Percentiles rank a stretch among this genome's conserved stretches.
Evolutionary conservation across 35 echinoderm and acorn worm genomes (phyloP).

Genomic region (Amphiura filiformis): DNA sequence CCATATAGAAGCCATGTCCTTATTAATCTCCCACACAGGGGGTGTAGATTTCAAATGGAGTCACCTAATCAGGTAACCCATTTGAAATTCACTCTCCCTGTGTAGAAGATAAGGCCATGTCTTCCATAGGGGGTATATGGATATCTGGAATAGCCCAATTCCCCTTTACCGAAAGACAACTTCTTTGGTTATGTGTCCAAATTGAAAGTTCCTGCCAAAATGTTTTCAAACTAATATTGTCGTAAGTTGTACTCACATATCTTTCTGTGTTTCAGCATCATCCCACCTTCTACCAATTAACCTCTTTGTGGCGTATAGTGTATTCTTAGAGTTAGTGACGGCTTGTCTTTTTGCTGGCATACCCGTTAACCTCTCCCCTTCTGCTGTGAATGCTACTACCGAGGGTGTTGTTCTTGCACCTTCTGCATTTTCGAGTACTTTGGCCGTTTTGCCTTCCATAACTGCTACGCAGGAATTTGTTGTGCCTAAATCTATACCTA

Average conservation of each 20-base stretch:
- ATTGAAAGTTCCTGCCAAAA: no score
- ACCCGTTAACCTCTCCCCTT: slow-evolving; percentile 78
- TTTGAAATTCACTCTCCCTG: no score
- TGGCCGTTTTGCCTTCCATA: slow-evolving; percentile 93
- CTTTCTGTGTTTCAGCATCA: slow-evolving; percentile 89
- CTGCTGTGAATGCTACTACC: slow-evolving; percentile 88
- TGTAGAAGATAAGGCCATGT: no score
- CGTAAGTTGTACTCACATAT: slow-evolving; percentile 92
- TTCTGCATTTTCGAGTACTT: slow-evolving; percentile 95
- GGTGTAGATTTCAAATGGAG: no score
- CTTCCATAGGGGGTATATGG: no score
- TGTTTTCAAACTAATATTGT: no score
- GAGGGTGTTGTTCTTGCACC: slow-evolving; percentile 95
- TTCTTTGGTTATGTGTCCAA: no score
- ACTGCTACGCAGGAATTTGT: slow-evolving; percentile 98
- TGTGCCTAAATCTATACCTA: slow-evolving; percentile 94
- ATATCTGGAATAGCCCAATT: no score
- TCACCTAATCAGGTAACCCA: no score
- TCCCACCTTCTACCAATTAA: slow-evolving; percentile 87
- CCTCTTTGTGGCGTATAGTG: slow-evolving; percentile 77
- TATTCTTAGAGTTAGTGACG: slow-evolving; percentile 93
- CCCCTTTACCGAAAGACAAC: no score
- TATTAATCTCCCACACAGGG: no score
- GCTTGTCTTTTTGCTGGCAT: slow-evolving; percentile 97
- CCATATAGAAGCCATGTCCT: no score